Evolutionary conservation across 2,797 vertebrate genomes (phyloP).

Genomic region (Lepus oiostolus): DNA sequence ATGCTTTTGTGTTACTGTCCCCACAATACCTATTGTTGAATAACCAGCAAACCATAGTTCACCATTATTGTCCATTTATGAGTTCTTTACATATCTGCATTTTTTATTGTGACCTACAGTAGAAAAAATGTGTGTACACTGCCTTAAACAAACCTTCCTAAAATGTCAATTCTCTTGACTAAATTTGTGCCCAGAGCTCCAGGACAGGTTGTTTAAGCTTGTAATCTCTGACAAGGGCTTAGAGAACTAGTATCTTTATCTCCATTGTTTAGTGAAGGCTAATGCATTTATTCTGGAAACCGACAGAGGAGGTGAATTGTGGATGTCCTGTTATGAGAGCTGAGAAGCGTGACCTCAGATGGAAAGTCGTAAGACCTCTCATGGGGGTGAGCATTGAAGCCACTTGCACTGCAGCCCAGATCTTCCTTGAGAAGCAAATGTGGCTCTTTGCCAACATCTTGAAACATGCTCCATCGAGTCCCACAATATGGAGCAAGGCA

Average conservation of each 20-base stretch:
- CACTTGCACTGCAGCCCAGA: neutral
- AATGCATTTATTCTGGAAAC: slow-evolving; percentile 54
- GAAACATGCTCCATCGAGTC: neutral
- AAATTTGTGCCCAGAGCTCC: slow-evolving; percentile 47
- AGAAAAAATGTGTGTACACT: neutral
- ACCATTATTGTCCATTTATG: slow-evolving; percentile 40
- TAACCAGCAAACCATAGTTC: slow-evolving; percentile 26
- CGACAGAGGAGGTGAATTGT: neutral
- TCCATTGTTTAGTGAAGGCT: slow-evolving; percentile 24
- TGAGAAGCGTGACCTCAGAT: slow-evolving; percentile 21
- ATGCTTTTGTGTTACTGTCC: slow-evolving; percentile 57
- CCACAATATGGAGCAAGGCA: neutral
- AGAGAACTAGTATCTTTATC: slow-evolving; percentile 39
- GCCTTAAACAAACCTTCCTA: slow-evolving; percentile 8
- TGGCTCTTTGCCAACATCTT: slow-evolving; percentile 23
- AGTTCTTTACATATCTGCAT: neutral
- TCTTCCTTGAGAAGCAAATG: slow-evolving; percentile 4
- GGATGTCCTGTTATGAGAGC: neutral
- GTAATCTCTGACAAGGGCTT: slow-evolving; percentile 43
- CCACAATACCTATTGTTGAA: neutral
- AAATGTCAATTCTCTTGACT: slow-evolving; percentile 52
- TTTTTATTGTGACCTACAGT: slow-evolving; percentile 25
- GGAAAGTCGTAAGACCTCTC: neutral
- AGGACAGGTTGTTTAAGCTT: slow-evolving; percentile 38
- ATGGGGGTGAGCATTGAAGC: neutral